Evolutionary conservation across 2,113 vertebrate genomes (phyloP).

Genomic region (Lontra canadensis): DNA sequence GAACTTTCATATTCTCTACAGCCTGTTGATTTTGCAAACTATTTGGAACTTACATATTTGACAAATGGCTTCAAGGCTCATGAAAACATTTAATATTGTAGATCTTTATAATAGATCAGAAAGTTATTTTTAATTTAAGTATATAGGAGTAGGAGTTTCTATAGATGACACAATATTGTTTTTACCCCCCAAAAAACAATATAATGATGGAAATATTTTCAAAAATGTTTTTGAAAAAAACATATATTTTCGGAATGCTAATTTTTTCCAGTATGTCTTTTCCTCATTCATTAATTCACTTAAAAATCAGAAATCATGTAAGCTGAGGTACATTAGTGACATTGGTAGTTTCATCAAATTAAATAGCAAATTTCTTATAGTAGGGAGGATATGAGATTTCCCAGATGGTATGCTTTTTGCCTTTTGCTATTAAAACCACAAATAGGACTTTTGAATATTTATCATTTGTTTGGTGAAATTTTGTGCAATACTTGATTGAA

Average conservation of each 20-base stretch:
- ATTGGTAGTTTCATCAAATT: neutral
- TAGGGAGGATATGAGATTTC: neutral
- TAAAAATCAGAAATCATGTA: slow-evolving; percentile 25
- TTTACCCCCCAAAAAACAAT: neutral
- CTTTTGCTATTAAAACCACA: neutral
- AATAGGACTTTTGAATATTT: neutral
- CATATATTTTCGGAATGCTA: neutral
- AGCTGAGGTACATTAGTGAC: neutral
- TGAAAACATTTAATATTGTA: neutral
- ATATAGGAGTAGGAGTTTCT: neutral
- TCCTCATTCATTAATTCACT: neutral
- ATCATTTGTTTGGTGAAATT: neutral
- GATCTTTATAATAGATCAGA: neutral
- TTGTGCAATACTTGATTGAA: neutral
- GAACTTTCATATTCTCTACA: neutral
- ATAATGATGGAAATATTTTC: neutral
- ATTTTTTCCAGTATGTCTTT: neutral
- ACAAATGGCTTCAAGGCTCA: neutral
- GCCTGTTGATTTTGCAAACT: neutral
- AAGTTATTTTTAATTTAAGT: neutral
- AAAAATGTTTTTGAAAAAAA: neutral
- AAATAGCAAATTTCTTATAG: neutral
- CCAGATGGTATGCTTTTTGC: neutral
- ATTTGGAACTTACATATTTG: neutral
- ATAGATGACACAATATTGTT: neutral